phyloP scores from a whole-genome alignment of 2,113 vertebrate genomes.

The Dicerorhinus sumatrensis region DNA sequence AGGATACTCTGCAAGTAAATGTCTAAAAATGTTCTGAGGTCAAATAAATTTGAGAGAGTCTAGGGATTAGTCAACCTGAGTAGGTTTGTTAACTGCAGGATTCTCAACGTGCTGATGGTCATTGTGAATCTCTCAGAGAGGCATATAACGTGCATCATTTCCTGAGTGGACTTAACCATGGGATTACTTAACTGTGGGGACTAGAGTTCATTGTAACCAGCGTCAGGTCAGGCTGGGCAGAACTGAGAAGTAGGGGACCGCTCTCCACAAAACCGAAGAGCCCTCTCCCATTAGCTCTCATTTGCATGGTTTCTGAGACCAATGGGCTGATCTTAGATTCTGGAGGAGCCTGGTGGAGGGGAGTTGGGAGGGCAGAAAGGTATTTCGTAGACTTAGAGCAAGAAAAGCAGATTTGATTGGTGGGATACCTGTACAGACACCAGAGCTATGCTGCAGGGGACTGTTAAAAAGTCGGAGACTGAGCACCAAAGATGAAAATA shows the following conservation, averaged over 20 bases:
- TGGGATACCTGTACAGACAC: background rate
- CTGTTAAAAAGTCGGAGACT: background rate
- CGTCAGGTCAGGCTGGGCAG: background rate
- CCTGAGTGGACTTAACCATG: background rate
- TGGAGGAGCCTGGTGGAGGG: background rate
- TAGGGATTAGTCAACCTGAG: background rate
- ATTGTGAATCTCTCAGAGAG: background rate
- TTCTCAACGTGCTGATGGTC: background rate
- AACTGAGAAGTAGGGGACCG: background rate
- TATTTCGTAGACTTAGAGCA: background rate
- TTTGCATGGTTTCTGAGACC: background rate
- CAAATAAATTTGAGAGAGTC: background rate
- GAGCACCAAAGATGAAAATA: background rate
- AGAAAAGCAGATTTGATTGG: background rate
- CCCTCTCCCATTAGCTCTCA: background rate
- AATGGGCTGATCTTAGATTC: background rate
- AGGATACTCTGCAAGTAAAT: background rate
- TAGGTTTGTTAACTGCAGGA: background rate
- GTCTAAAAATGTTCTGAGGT: background rate
- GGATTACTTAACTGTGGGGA: background rate
- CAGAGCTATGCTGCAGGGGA: background rate
- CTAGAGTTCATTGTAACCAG: background rate
- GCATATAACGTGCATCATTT: background rate
- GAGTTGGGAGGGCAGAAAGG: background rate
- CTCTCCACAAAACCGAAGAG: background rate